These are phyloP conservation scores for Alethe diademata DNA, from an alignment of 2,113 vertebrate genomes.

Conservation along the genomic window DNA sequence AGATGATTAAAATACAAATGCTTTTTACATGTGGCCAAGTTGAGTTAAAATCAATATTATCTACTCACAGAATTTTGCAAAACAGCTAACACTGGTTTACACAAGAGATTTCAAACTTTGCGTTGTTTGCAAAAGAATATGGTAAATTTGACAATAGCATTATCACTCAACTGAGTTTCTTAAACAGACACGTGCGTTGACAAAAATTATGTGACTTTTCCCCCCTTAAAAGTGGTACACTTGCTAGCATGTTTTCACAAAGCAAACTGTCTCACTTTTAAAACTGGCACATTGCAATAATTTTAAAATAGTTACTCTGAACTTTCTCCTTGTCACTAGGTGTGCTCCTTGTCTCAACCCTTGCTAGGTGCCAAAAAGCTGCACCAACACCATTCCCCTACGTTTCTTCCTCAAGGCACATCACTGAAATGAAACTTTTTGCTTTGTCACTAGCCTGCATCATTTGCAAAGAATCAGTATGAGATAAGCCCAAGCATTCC, in stretches of 20 bases:
- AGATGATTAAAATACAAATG: background rate
- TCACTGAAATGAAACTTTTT: background rate
- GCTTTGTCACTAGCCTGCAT: background rate
- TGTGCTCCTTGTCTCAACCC: background rate
- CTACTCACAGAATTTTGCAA: background rate
- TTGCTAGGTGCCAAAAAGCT: background rate
- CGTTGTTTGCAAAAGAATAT: background rate
- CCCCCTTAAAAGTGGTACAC: background rate
- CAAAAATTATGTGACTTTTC: slow-evolving; percentile 3
- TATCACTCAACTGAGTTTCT: background rate
- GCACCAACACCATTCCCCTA: background rate
- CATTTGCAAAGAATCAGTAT: background rate
- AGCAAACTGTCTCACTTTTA: background rate
- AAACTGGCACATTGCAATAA: background rate
- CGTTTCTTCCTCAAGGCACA: background rate
- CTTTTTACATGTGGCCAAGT: background rate
- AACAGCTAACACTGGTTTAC: background rate
- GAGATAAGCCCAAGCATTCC: background rate
- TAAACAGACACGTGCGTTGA: background rate
- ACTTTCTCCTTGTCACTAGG: background rate
- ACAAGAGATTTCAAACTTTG: background rate
- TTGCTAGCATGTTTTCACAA: background rate
- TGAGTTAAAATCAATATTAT: background rate
- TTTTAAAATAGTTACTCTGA: background rate
- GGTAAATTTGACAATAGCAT: background rate